Conservation (phyloP, 2,113 vertebrate species). For the Anoplopoma fimbria region DNA sequence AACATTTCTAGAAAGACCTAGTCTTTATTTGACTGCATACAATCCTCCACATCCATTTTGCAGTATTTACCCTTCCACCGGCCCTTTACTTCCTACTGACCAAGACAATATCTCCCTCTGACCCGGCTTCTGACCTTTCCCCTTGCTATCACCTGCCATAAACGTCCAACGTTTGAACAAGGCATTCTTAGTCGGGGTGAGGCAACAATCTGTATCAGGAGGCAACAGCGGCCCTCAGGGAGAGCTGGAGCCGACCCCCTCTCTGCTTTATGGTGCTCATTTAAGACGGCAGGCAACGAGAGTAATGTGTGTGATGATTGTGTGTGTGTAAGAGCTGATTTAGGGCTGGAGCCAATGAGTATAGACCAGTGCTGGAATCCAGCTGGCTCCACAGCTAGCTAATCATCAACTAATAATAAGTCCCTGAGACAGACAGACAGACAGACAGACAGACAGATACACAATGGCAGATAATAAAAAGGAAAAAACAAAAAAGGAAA, state of each 20-base stretch:
- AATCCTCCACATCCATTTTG: constrained; percentile 44
- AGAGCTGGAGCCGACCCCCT: constrained; percentile 58
- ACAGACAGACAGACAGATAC: neutral
- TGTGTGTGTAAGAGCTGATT: constrained; percentile 47
- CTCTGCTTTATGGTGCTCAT: constrained; percentile 75
- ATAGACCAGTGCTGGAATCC: constrained; percentile 56
- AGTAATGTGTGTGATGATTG: constrained; percentile 25
- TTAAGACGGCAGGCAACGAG: constrained; percentile 44
- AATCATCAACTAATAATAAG: constrained; percentile 72
- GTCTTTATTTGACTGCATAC: constrained; percentile 1
- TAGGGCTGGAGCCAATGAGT: constrained; percentile 52
- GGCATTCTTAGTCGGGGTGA: constrained; percentile 73
- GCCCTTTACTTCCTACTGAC: constrained; percentile 60
- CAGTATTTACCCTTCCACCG: constrained; percentile 53
- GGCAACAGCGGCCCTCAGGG: constrained; percentile 51
- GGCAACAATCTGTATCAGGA: constrained; percentile 69
- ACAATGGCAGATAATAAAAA: neutral
- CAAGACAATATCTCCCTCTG: constrained; percentile 56
- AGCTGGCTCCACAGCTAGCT: constrained; percentile 72
- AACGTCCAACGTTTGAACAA: constrained; percentile 74
- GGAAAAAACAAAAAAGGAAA: neutral
- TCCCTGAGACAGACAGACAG: constrained; percentile 39
- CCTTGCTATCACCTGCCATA: constrained; percentile 78
- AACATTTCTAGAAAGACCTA: neutral
- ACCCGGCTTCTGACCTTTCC: constrained; percentile 70